Evolutionary conservation across 2,113 vertebrate species (phyloP), one percentile per base, ranked within the genome.

Genomic region (Crotalus helleri): DNA sequence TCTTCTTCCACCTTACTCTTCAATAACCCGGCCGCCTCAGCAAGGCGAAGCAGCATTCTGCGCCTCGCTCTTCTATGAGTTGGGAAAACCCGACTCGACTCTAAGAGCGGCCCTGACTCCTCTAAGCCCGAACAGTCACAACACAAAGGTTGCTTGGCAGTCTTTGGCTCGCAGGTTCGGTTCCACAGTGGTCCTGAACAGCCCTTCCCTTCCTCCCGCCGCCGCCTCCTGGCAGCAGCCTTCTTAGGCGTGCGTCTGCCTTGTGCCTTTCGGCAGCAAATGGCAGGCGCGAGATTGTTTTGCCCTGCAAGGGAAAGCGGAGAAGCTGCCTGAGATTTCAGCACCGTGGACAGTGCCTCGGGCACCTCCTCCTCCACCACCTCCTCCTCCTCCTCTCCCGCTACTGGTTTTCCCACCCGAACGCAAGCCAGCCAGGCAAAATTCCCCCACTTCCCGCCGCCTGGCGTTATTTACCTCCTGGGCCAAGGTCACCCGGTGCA

Each of bases 401-500:
- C 23, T 4, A 10, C 17, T 74, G 15, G 46, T 51, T 33, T 17
- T 51, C 49, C 49, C 44, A 19, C 24, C 24, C n/a, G 29, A 55
- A 58, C 1, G 17, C 87, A 2, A 23, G 29, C 44, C 54, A 19
- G 87, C 46, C 69, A 6, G 46, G 89, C 1, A 29, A 44, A 88
- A 23, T 92, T n/a, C 51, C 90, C 93, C 85, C 58, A 39, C n/a
- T 55, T 74, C 89, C 89, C 69, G 46, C 90, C 64, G 29, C 85
- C 58, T 49, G 39, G 39, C 26, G 90, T 61, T 7, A 9, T 64
- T 97, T 97, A 97, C 97, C 97, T 97, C 94, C 93, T 91, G 95
- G 93, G 97, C 97, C 97, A 98, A 98, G 97, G 97, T 98, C 97
- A 96, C 93, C 51, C 92, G 93, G 89, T 87, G 87, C 59, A 12